Evolutionary conservation across 2,797 vertebrate species (phyloP).

Genomic region (Neomorphus geoffroyi): DNA sequence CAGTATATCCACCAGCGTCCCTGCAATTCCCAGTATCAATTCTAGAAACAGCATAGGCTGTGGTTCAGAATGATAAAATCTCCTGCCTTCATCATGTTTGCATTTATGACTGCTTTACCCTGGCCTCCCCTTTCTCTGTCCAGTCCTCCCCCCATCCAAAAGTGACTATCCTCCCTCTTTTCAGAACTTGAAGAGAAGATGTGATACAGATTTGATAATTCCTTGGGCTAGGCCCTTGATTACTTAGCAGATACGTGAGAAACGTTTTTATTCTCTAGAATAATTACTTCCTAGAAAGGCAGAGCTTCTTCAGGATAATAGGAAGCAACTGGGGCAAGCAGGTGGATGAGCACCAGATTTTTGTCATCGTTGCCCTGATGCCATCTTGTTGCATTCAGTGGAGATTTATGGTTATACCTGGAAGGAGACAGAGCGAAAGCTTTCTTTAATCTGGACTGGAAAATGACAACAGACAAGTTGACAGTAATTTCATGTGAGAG

Average conservation of each 20-base stretch:
- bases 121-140: neutral
- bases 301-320: neutral
- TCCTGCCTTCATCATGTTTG: neutral
- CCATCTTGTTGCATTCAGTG: neutral
- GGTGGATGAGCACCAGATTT: neutral
- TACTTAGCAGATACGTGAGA: neutral
- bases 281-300: neutral
- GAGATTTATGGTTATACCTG: neutral
- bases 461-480: neutral
- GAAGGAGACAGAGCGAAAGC: neutral
- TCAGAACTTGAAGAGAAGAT: neutral
- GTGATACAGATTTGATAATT: neutral
- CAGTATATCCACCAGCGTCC: neutral
- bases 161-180: neutral
- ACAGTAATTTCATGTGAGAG: slow-evolving; percentile 26
- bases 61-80: neutral
- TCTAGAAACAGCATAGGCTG: neutral
- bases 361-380: neutral
- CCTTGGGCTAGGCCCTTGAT: neutral
- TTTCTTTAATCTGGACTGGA: neutral
- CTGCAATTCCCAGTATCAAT: neutral
- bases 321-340: neutral
- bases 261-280: neutral
- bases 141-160: neutral
- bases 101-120: neutral